Base-by-base conservation (phyloP, 2,888 invertebrate species). In the Pardosa pseudoannulata region DNA sequence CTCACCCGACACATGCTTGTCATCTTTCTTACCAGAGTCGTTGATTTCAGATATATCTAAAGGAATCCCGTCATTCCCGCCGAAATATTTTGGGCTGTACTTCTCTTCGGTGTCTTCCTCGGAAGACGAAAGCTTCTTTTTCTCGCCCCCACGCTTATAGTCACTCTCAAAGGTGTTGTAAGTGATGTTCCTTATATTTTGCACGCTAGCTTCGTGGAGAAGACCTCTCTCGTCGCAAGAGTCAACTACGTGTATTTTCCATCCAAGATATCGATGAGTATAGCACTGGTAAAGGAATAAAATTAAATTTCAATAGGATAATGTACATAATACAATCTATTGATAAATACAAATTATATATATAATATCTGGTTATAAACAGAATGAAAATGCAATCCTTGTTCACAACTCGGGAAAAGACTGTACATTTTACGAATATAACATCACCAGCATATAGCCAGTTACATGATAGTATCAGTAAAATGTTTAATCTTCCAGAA, bases 161-260 rank as follows among this genome's bases (percentile, higher is more conserved):
- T 87, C 87, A 41, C 76, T 76, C 9, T 62, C 76, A 13, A 81
- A 29, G 1, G 76, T 27, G 31, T 81, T 78, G 46, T 72, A 78
- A 7, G 87, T 81, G 16, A 73, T 50, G 29, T 75, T 87, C 19
- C 56, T 86, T 16, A 86, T 32, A 28, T 78, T 78, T 7, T 81
- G 78, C 0, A 81, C 39, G 28, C 78, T 78, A 23, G 87, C 81
- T 11, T 50, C 72, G 27, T 73, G 70, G 9, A 28, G 70, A 9
- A 75, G 72, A 16, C 78, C 72, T 23, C 19, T 39, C 6, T 39
- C 19, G 6, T 88, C 88, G 72, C 90, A 90, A 9, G 86, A 94
- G 90, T 96, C 95, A 13, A 96, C 94, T 1, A 97, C 95, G 91
- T 96, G 94, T 89, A 97, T 97, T 92, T 96, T 97, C 97, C 97